A percentile compares a stretch with the other conserved stretches of the same genome.
Evolutionary conservation across 2,113 vertebrate species (phyloP).

Genomic region (Rana temporaria): DNA sequence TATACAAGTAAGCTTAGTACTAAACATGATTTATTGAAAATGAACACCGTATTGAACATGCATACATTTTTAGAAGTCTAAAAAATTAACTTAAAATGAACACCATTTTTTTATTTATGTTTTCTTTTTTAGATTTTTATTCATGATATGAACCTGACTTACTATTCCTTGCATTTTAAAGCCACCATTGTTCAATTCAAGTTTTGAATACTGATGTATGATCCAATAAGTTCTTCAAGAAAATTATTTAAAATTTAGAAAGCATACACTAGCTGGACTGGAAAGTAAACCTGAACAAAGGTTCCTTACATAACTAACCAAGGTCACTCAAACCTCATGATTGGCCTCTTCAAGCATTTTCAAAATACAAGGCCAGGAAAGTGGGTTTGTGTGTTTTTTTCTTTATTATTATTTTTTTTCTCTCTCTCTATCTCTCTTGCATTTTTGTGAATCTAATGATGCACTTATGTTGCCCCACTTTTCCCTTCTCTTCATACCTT

Average conservation of each 20-base stretch:
- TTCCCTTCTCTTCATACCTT: slow-evolving; percentile 99
- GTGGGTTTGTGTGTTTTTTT: slow-evolving; percentile 93
- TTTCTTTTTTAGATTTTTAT: background rate
- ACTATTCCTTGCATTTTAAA: background rate
- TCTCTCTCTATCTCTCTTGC: slow-evolving; percentile 93
- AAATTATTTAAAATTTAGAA: background rate
- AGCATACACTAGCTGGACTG: background rate
- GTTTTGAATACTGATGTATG: background rate
- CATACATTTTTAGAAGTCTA: background rate
- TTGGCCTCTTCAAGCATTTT: slow-evolving; percentile 73
- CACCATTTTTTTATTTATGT: slow-evolving; percentile 1
- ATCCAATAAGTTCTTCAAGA: background rate
- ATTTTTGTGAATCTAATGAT: slow-evolving; percentile 99
- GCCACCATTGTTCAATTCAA: background rate
- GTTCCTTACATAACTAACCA: background rate
- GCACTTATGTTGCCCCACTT: slow-evolving; percentile 99
- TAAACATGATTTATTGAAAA: background rate
- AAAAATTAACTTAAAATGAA: background rate
- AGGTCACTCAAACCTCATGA: slow-evolving; percentile 62
- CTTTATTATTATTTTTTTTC: slow-evolving; percentile 72
- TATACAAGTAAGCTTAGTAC: background rate
- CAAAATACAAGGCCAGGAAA: slow-evolving; percentile 82
- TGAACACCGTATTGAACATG: background rate
- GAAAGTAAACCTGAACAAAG: background rate
- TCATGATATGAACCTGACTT: background rate